Evolutionary conservation across 1,140 invertebrate genomes (phyloP), one percentile per base, ranked within the genome.

Genomic region (Cotesia vestalis): DNA sequence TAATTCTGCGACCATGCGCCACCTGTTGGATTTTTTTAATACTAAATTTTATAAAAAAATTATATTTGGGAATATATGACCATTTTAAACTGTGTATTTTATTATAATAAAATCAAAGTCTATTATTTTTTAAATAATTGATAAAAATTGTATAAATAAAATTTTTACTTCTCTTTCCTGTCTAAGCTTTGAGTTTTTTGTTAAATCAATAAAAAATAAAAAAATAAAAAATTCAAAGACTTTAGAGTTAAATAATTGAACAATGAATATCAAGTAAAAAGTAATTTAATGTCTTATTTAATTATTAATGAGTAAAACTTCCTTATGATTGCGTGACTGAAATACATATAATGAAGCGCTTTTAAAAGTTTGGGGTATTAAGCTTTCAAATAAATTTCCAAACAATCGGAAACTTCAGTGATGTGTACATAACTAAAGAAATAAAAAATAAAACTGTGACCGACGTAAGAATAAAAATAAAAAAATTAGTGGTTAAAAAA

Each of bases 281-380:
- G 66, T 68, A 59, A 68, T 68, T 57, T 59, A 68, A 68, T 59
- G 55, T 60, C n/a, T 40, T 59, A n/a, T 35, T 27, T 38, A 68
- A 68, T 46, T 46, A 11, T 46, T 46, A 9, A 11, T 46, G 59
- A 40, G 66, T 68, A 59, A 17, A 68, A 68, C 38, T 68, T 68
- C 59, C 57, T 36, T 36, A 68, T 34, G 36, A 4, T 68, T 68
- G 53, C 66, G 66, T 68, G 66, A 68, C 66, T 68, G 3, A 36
- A 68, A 68, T 68, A 27, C 27, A 27, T 27, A 60, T 68, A 20
- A 59, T 20, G n/a, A 46, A 12, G 8, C 46, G 35, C 34, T 36
- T 38, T n/a, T 11, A 9, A 20, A 12, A 14, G 9, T 51, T 6
- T 6, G 40, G 20, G 40, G 20, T 5, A 52, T 34, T 12, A 51